phyloP scores from a whole-genome alignment of 2,888 invertebrate species.

The Netelia melanura region DNA sequence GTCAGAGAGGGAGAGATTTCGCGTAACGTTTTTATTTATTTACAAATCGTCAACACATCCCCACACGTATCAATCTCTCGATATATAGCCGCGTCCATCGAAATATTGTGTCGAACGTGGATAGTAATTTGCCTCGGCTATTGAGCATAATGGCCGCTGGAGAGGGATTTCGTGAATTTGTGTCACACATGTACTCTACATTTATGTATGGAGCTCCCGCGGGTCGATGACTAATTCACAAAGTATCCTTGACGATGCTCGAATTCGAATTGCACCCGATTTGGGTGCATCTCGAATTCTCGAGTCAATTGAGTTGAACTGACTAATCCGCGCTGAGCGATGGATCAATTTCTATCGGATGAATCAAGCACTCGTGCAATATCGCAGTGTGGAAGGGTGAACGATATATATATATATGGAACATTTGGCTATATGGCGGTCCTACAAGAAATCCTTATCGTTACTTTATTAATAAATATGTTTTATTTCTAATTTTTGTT shows the following conservation, averaged over 20 bases:
- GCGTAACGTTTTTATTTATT: slow-evolving; percentile 25
- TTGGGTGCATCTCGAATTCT: neutral
- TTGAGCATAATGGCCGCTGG: neutral
- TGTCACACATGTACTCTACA: slow-evolving; percentile 43
- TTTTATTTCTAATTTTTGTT: too few relatives aligned
- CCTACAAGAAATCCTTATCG: too few relatives aligned
- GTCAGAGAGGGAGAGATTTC: neutral
- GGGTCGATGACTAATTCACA: neutral
- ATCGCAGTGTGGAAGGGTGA: too few relatives aligned
- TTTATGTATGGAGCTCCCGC: slow-evolving; percentile 14
- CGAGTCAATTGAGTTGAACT: neutral
- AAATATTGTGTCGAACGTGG: neutral
- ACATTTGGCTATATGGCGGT: too few relatives aligned
- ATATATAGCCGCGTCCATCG: neutral
- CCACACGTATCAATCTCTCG: neutral
- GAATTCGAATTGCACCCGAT: neutral
- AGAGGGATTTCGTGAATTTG: slow-evolving; percentile 32
- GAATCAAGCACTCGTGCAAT: neutral
- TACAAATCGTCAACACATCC: slow-evolving; percentile 12
- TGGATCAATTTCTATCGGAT: neutral
- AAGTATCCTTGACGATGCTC: slow-evolving; percentile 37
- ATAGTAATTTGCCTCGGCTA: neutral
- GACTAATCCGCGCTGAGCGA: neutral
- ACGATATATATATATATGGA: too few relatives aligned
- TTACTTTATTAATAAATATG: too few relatives aligned